Evolutionary conservation across 2,113 vertebrate genomes (phyloP).

Genomic region (Mastomys natalensis): DNA sequence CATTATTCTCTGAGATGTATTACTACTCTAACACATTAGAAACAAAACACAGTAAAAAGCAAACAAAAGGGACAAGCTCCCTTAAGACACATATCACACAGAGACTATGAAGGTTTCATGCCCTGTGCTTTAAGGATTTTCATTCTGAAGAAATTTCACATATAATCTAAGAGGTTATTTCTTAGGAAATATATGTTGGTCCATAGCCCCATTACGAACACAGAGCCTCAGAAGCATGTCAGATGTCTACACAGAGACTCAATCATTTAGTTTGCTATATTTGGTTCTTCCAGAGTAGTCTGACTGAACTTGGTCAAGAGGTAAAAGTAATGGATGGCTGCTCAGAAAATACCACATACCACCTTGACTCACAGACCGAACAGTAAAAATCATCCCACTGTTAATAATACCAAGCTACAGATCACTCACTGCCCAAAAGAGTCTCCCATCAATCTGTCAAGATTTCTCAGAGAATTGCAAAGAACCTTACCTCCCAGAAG

Average conservation of each 20-base stretch:
- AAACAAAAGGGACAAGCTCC: not conserved
- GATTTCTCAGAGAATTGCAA: not conserved
- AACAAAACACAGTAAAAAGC: slow-evolving; percentile 16
- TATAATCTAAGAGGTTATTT: not conserved
- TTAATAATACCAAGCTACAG: not conserved
- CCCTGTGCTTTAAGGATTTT: not conserved
- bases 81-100: slow-evolving; percentile 16
- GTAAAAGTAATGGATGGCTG: not conserved
- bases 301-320: not conserved
- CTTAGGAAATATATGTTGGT: not conserved
- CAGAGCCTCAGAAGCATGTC: not conserved
- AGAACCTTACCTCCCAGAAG: not conserved
- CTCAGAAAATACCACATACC: slow-evolving; percentile 27
- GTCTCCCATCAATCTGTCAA: not conserved
- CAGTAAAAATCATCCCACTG: not conserved
- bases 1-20: not conserved
- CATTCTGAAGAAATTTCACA: slow-evolving; percentile 35
- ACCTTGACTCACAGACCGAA: not conserved
- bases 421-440: not conserved
- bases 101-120: not conserved
- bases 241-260: not conserved
- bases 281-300: not conserved
- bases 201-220: not conserved
- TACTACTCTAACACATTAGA: slow-evolving; percentile 37
- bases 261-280: not conserved